Evolutionary conservation across 2,888 invertebrate genomes (phyloP), one percentile per base, ranked within the genome.

Genomic region (Limnephilus lunatus): DNA sequence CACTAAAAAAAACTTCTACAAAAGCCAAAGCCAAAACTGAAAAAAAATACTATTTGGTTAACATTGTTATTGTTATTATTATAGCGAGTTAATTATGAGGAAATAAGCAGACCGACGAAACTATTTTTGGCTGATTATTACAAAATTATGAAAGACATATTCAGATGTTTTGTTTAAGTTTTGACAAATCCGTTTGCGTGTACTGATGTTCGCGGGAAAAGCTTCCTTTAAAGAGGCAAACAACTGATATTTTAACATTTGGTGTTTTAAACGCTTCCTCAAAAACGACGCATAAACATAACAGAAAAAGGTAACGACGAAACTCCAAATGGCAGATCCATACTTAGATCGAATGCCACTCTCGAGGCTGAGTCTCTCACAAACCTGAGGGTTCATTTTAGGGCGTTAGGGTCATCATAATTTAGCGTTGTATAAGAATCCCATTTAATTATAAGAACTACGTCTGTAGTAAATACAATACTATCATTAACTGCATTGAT

Each of bases 21-120:
- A 83, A 83, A 83, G 83, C 83, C 32, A 83, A 83, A 83, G 83
- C 83, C 35, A 35, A 83, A 83, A 83, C 83, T 83, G 83, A 35
- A 83, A 83, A 32, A 83, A 83, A 83, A 25, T 25, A 68, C 68
- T 68, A 25, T 9, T 68, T 68, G 68, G 68, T 68, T 68, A 25
- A 68, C 68, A 68, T 68, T 68, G 68, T 68, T 68, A 68, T 11
- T 68, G n/a, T 68, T 68, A 68, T 11, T 68, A 9, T 68, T 68
- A 68, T n/a, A 68, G 68, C 68, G 68, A 68, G 68, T 68, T 25
- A 68, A 68, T 25, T n/a, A 68, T 25, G 68, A 68, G 68, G 68
- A 68, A n/a, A 68, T 68, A 68, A 68, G 68, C 25, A 25, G 25
- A 68, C 68, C 25, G 68, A 68, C 9, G n/a, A 68, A 68, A 68